Base-by-base conservation (phyloP, 2,797 vertebrate species). In the Iguana delicatissima region DNA sequence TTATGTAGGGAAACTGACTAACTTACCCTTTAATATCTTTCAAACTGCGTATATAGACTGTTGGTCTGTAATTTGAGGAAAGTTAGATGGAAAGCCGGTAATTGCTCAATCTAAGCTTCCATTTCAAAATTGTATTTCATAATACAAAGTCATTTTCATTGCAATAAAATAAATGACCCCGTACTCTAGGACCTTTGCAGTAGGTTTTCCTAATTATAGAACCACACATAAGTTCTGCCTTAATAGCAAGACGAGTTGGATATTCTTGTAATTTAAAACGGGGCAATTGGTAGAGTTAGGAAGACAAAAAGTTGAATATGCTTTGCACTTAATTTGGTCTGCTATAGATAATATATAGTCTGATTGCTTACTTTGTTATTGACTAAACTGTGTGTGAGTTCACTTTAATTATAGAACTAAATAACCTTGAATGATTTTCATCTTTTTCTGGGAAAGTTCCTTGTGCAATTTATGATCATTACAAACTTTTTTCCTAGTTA, bases 221-320 rank as follows among this genome's bases (percentile, higher is more conserved):
- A 79, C 20, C 38, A 79, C 67, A 9, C 35, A 90, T 76, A 83
- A 46, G 12, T 7, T 4, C 24, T 42, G 35, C 20, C 52, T 84
- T 87, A 67, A 77, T 84, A 86, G 29, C 46, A 6, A n/a, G 24
- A 87, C 14, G 4, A 32, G 26, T 72, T 38, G 9, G 46, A 81
- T 90, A 3, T 38, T 8, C 57, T 69, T 24, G 59, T 84, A 72
- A 89, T 73, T 87, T 0, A 82, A 88, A 92, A 74, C 94, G 72
- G 92, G 38, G 24, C 73, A 32, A n/a, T 0, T 91, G 6, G 62
- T 72, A 86, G 10, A 46, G 0, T 79, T 80, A 16, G 62, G 84
- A 73, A 80, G 16, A 86, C 87, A 12, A 4, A 46, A 89, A 24
- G 0, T 86, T 88, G 87, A n/a, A 82, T 55, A 57, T 22, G 32